Evolutionary conservation across 2,888 invertebrate species (phyloP).

Genomic region (Bembecia ichneumoniformis): DNA sequence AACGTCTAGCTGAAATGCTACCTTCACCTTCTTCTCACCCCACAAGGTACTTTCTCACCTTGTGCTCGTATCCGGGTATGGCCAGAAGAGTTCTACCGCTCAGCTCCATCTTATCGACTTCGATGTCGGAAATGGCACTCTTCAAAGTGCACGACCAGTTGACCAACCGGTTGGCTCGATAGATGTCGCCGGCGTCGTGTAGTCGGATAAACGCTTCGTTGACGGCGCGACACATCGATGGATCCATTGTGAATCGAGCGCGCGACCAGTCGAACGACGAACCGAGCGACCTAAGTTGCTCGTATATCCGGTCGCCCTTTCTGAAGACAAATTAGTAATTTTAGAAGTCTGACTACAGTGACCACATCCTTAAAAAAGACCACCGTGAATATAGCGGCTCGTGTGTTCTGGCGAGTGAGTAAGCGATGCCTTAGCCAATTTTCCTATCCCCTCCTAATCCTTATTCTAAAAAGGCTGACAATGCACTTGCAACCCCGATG

Average conservation of each 20-base stretch:
- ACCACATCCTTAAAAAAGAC: no score
- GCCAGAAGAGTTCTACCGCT: conserved; percentile 85
- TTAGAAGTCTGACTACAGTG: no score
- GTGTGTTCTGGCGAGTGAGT: no score
- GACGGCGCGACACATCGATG: conserved; percentile 88
- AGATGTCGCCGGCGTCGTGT: conserved; percentile 90
- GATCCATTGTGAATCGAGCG: conserved; percentile 97
- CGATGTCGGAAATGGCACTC: conserved; percentile 99
- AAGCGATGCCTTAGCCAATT: no score
- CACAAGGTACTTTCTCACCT: conserved; percentile 56
- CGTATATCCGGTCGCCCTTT: conserved; percentile 81
- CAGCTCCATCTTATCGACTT: conserved; percentile 96
- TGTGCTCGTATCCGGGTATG: conserved; percentile 93
- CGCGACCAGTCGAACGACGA: conserved; percentile 96
- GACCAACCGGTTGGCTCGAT: conserved; percentile 93
- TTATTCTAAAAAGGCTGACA: no score
- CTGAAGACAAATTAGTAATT: conserved; percentile 42
- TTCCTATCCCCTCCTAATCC: no score
- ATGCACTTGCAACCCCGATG: no score
- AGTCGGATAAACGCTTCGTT: conserved; percentile 94
- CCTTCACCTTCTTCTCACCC: no score
- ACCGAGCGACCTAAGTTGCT: conserved; percentile 90
- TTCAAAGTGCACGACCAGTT: conserved; percentile 98
- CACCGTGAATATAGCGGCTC: no score
- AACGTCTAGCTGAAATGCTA: no score